phyloP scores from a whole-genome alignment of 2,888 invertebrate genomes.

The Nipponacmea schrenckii region DNA sequence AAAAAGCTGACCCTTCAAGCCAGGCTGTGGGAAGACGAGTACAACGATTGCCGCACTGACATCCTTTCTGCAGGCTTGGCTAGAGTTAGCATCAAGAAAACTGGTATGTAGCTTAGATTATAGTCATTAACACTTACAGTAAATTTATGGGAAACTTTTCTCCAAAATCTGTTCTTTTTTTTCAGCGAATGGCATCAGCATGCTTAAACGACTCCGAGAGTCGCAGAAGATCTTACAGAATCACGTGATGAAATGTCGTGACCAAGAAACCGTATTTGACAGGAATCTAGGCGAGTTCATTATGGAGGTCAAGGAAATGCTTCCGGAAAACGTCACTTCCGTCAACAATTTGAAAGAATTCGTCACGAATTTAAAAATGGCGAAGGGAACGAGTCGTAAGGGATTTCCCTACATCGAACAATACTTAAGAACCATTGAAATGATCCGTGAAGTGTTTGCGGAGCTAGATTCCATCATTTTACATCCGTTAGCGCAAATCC shows the following conservation, averaged over 20 bases:
- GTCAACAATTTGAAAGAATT: slow-evolving; percentile 46
- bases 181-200: slow-evolving; percentile 21
- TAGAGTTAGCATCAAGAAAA: slow-evolving; percentile 13
- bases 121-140: no score
- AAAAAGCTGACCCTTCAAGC: slow-evolving; percentile 44
- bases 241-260: slow-evolving; percentile 24
- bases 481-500: slow-evolving; percentile 50
- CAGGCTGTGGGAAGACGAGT: slow-evolving; percentile 55
- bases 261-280: slow-evolving; percentile 50
- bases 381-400: slow-evolving; percentile 29
- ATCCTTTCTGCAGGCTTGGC: slow-evolving; percentile 19
- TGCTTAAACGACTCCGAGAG: slow-evolving; percentile 16
- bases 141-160: no score
- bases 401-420: slow-evolving; percentile 38
- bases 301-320: slow-evolving; percentile 40
- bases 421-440: slow-evolving; percentile 38
- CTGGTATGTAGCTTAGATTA: slow-evolving; percentile 11
- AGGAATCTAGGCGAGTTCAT: slow-evolving; percentile 49
- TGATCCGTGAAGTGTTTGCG: slow-evolving; percentile 29
- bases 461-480: slow-evolving; percentile 41
- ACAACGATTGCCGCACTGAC: slow-evolving; percentile 45
- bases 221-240: slow-evolving; percentile 28
- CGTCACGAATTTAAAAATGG: slow-evolving; percentile 38
- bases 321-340: slow-evolving; percentile 36
- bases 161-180: neutral